Conservation (phyloP, 1,140 invertebrate genomes). For the Micrasema longulum region DNA sequence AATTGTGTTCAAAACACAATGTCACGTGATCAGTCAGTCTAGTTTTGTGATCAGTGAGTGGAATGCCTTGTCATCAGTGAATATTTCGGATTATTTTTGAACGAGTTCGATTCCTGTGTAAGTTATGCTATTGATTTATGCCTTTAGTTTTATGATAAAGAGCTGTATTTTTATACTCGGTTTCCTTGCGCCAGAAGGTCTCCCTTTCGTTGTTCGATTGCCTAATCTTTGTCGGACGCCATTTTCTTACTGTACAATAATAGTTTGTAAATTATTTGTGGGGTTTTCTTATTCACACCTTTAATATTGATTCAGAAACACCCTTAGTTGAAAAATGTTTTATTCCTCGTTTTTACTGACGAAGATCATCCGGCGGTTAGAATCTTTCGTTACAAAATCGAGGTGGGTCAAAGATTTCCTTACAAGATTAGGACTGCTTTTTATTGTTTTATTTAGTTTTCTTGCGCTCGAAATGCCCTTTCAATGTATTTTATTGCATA, state of each 20-base stretch:
- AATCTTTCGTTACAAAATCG: conserved; percentile 18
- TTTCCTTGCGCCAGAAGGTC: conserved; percentile 2
- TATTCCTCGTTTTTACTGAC: too few species aligned
- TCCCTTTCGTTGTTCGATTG: conserved; percentile 60
- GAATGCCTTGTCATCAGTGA: conserved; percentile 70
- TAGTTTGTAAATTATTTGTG: conserved; percentile 38
- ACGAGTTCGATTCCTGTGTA: conserved; percentile 59
- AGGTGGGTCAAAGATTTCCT: conserved; percentile 43
- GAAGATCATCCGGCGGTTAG: too few species aligned
- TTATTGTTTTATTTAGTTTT: background rate
- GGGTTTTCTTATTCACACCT: conserved; percentile 25
- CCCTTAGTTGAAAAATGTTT: too few species aligned
- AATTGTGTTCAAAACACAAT: conserved; percentile 47
- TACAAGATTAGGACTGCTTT: conserved; percentile 16
- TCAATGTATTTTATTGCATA: too few species aligned
- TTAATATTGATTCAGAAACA: background rate
- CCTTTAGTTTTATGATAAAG: too few species aligned
- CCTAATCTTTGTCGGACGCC: conserved; percentile 63
- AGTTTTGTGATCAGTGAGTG: conserved; percentile 69
- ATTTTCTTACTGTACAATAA: conserved; percentile 64
- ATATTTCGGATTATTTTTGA: conserved; percentile 61
- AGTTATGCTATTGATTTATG: conserved; percentile 47
- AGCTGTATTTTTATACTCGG: too few species aligned
- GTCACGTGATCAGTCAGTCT: conserved; percentile 67
- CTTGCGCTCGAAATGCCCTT: background rate